A percentile compares a stretch with the other conserved stretches of the same genome.
These are phyloP conservation scores for Philopedon plagiatum DNA, from an alignment of 2,888 invertebrate genomes.

Conservation along the genomic window DNA sequence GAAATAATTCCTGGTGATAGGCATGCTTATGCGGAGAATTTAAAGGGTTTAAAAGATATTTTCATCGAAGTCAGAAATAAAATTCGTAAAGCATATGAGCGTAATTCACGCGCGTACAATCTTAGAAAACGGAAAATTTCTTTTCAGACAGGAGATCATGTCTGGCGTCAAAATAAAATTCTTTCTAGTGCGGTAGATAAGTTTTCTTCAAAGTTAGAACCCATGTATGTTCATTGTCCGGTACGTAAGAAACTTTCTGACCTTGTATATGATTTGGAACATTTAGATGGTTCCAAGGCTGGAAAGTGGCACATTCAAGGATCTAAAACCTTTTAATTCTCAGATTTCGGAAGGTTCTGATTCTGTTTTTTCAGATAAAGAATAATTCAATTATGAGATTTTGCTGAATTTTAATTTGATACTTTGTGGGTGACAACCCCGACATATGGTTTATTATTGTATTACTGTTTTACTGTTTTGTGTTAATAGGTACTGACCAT, in stretches of 20 bases:
- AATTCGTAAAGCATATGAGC: conserved; percentile 26
- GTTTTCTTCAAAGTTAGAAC: conserved; percentile 40
- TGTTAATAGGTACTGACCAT: too few relatives aligned
- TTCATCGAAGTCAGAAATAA: conserved; percentile 5
- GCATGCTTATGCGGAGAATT: not conserved
- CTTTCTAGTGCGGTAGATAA: conserved; percentile 33
- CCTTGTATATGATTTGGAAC: conserved; percentile 16
- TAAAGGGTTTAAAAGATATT: not conserved
- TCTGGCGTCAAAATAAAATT: conserved; percentile 44
- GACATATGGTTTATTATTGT: too few relatives aligned
- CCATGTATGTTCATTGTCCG: conserved; percentile 31
- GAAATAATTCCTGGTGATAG: conserved; percentile 1
- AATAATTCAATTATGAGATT: too few relatives aligned
- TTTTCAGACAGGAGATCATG: conserved; percentile 35
- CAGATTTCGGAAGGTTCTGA: too few relatives aligned
- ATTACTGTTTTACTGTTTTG: too few relatives aligned
- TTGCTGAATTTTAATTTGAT: too few relatives aligned
- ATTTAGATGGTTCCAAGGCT: not conserved
- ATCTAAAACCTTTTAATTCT: too few relatives aligned
- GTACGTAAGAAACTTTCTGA: conserved; percentile 13
- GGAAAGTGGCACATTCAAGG: conserved; percentile 27
- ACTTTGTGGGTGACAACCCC: too few relatives aligned
- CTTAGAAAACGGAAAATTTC: conserved; percentile 30
- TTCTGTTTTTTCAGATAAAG: too few relatives aligned
- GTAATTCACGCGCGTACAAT: conserved; percentile 36